Conservation (phyloP, 2,888 invertebrate species). For the Coremacera marginata region DNA sequence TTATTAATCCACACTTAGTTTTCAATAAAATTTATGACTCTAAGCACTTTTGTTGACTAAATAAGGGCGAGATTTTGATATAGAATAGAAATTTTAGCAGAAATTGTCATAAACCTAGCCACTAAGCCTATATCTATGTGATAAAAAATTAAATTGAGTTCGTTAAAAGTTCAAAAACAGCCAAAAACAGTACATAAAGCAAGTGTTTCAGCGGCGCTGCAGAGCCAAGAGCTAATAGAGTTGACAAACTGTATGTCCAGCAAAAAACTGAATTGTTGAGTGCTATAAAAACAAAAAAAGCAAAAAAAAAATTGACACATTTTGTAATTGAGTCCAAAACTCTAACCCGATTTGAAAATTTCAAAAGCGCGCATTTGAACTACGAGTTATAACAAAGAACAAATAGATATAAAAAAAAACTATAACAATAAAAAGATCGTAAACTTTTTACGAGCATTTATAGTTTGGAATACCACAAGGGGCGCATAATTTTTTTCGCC, state of each 20-base stretch:
- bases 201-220: too few species aligned
- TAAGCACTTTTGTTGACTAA: too few species aligned
- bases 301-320: background rate
- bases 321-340: slow-evolving; percentile 1
- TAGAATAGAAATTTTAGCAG: too few species aligned
- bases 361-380: slow-evolving; percentile 1
- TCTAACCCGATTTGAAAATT: background rate
- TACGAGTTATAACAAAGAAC: background rate
- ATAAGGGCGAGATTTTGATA: too few species aligned
- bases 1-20: too few species aligned
- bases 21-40: too few species aligned
- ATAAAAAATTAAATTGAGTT: too few species aligned
- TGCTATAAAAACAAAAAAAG: background rate
- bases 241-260: background rate
- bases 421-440: slow-evolving; percentile 26
- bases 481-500: slow-evolving; percentile 18
- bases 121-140: too few species aligned
- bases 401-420: background rate
- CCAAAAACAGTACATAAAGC: too few species aligned
- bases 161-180: too few species aligned
- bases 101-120: too few species aligned
- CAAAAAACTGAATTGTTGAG: background rate
- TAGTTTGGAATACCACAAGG: slow-evolving; percentile 11
- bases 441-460: slow-evolving; percentile 25
- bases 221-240: background rate